phyloP scores from a whole-genome alignment of 2,888 invertebrate genomes.

The Amiota communis region DNA sequence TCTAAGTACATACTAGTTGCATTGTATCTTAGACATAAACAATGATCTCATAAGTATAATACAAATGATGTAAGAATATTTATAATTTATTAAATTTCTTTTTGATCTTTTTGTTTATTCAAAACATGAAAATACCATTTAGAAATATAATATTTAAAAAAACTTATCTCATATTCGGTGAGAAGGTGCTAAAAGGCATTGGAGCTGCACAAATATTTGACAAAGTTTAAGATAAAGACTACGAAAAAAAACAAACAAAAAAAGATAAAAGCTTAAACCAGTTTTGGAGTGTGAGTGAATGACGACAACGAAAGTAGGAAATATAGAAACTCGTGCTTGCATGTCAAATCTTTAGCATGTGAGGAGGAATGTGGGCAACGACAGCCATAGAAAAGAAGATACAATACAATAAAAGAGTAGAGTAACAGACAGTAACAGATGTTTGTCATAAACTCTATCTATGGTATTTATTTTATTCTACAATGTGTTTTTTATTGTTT shows the following conservation, averaged over 20 bases:
- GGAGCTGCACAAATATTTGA: constrained; percentile 4
- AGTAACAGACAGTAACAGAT: constrained; percentile 41
- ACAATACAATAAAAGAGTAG: not conserved
- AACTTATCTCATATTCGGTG: too few relatives aligned
- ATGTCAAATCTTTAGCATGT: too few relatives aligned
- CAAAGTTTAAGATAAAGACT: not conserved
- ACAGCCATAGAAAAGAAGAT: not conserved
- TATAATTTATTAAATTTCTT: too few relatives aligned
- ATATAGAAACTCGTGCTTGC: constrained; percentile 41
- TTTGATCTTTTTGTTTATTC: too few relatives aligned
- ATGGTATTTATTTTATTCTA: too few relatives aligned
- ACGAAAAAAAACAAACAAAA: not conserved
- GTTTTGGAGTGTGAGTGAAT: not conserved
- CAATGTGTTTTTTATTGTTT: constrained; percentile 29
- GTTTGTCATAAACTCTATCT: constrained; percentile 47
- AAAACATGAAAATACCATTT: too few relatives aligned
- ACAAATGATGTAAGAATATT: too few relatives aligned
- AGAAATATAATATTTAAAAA: too few relatives aligned
- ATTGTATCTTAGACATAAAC: too few relatives aligned
- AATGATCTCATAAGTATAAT: too few relatives aligned
- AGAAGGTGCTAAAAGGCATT: too few relatives aligned
- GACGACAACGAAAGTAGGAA: not conserved
- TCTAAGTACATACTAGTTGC: too few relatives aligned
- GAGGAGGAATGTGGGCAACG: not conserved
- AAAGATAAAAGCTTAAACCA: not conserved